Conservation (phyloP, 2,888 invertebrate species). For the Eupithecia abbreviata region DNA sequence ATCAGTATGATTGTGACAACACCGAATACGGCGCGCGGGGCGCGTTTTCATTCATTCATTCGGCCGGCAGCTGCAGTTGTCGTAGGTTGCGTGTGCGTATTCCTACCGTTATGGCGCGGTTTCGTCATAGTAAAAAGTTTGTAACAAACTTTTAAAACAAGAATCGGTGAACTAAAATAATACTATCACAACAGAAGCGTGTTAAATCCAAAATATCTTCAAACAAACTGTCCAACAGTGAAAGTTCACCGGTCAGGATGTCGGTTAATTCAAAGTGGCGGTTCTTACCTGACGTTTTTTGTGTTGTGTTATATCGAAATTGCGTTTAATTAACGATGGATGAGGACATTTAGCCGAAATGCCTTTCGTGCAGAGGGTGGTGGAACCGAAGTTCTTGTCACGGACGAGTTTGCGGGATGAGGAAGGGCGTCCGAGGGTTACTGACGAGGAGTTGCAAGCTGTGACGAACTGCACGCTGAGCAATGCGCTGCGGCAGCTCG, state of each 20-base stretch:
- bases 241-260: slow-evolving; percentile 79
- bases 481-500: slow-evolving; percentile 92
- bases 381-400: slow-evolving; percentile 92
- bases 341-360: slow-evolving; percentile 83
- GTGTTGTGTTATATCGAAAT: slow-evolving; percentile 80
- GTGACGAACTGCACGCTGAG: slow-evolving; percentile 94
- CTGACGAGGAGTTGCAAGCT: slow-evolving; percentile 91
- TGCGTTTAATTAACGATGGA: slow-evolving; percentile 80
- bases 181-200: slow-evolving; percentile 45
- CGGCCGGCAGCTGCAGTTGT: slow-evolving; percentile 67
- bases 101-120: slow-evolving; percentile 71
- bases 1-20: slow-evolving; percentile 55
- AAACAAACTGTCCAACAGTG: slow-evolving; percentile 61
- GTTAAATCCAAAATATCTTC: slow-evolving; percentile 49
- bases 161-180: slow-evolving; percentile 59
- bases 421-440: slow-evolving; percentile 84
- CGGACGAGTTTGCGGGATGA: slow-evolving; percentile 86
- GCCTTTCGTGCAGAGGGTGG: slow-evolving; percentile 94
- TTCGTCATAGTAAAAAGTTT: slow-evolving; percentile 75
- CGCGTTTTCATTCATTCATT: slow-evolving; percentile 59
- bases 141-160: slow-evolving; percentile 68
- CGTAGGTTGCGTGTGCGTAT: slow-evolving; percentile 43
- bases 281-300: slow-evolving; percentile 84
- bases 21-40: slow-evolving; percentile 48
- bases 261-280: slow-evolving; percentile 84